Evolutionary conservation across 2,888 invertebrate species (phyloP), one percentile per base, ranked within the genome.

Genomic region (Halictus ligatus): DNA sequence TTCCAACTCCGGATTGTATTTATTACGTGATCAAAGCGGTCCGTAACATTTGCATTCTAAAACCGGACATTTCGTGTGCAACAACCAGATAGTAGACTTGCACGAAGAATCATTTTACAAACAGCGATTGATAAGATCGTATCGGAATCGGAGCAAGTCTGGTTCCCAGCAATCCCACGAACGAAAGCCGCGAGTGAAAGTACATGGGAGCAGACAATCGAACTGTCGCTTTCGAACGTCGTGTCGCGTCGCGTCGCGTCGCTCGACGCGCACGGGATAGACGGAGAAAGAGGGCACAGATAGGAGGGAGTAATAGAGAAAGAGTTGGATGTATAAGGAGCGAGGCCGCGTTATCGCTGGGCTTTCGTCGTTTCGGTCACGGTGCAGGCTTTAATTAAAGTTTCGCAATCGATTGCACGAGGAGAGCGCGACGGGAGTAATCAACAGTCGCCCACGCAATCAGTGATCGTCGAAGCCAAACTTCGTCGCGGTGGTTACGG

Each of bases 401-500:
- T 92, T 92, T 91, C 86, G 88, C 92, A 90, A 92, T 90, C 88
- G 89, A 90, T 90, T 89, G 88, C 85, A 74, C 84, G 86, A 83
- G 75, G 82, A 82, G 85, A 86, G 85, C 89, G 83, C 86, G 85
- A 89, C 86, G 86, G 81, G 85, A 89, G 90, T 89, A 92, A 91
- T 92, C 91, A 92, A 92, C 86, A 89, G 80, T 86, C 88, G 87
- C 86, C 92, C 90, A 88, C 90, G 91, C 92, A 90, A 90, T 91
- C 89, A 90, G 81, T 79, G 84, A 92, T 89, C 91, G 87, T 77
- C 88, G 90, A 90, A 92, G 90, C 90, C 90, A 90, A 92, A 92
- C 90, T 92, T 91, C 81, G 86, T 80, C 89, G 78, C 82, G 54
- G 71, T 79, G 83, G 80, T 78, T 83, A 85, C 82, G 89, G 84